Evolutionary conservation across 1,140 invertebrate species (phyloP).

Genomic region (Hylyphantes graminicola): DNA sequence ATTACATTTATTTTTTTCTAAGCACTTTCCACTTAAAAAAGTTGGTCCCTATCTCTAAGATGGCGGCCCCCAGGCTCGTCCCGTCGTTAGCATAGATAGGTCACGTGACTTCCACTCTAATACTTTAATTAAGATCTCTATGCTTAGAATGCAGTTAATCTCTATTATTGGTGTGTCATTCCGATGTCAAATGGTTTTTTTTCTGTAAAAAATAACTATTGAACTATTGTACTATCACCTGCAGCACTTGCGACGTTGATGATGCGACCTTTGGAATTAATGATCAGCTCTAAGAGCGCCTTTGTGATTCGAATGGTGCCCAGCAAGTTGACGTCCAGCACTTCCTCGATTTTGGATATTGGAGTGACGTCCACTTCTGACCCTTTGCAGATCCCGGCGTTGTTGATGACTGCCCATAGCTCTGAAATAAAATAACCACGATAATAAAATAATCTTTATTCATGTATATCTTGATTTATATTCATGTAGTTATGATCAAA

Average conservation of each 20-base stretch:
- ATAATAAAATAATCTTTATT: too few species aligned
- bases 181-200: background rate
- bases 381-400: slow-evolving; percentile 57
- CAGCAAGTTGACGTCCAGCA: slow-evolving; percentile 56
- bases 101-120: too few species aligned
- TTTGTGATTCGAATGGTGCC: slow-evolving; percentile 58
- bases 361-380: slow-evolving; percentile 32
- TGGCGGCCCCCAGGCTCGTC: too few species aligned
- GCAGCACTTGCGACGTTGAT: slow-evolving; percentile 71
- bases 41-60: too few species aligned
- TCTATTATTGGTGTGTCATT: background rate
- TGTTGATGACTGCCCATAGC: slow-evolving; percentile 61
- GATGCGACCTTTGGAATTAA: slow-evolving; percentile 66
- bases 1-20: too few species aligned
- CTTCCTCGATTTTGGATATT: slow-evolving; percentile 48
- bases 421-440: slow-evolving; percentile 32
- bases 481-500: too few species aligned
- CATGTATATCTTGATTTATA: too few species aligned
- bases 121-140: background rate
- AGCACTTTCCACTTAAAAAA: too few species aligned
- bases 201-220: too few species aligned
- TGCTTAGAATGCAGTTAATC: background rate
- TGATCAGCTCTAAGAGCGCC: slow-evolving; percentile 47
- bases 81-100: too few species aligned
- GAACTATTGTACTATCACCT: slow-evolving; percentile 69